Percentiles rank a stretch among this genome's conserved stretches.
These are phyloP conservation scores for Heliothis peltigera DNA, from an alignment of 2,888 invertebrate genomes.

Conservation along the genomic window DNA sequence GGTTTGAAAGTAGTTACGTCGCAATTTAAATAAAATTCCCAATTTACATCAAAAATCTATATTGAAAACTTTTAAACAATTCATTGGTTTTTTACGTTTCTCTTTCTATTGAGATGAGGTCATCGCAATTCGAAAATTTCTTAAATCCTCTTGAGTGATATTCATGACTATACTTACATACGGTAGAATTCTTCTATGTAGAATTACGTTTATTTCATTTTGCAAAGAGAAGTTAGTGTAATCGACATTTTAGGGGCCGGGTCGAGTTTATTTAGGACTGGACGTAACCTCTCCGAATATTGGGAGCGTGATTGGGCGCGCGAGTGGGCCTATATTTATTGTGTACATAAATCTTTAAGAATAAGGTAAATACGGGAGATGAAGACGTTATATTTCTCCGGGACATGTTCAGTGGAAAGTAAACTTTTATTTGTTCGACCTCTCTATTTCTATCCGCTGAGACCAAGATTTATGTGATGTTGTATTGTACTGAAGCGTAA, in stretches of 20 bases:
- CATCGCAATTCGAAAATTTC: slow-evolving; percentile 16
- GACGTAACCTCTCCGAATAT: slow-evolving; percentile 72
- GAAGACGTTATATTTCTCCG: slow-evolving; percentile 65
- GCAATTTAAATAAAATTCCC: slow-evolving; percentile 52
- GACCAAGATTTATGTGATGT: slow-evolving; percentile 48
- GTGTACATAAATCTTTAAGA: slow-evolving; percentile 84
- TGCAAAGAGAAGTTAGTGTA: slow-evolving; percentile 52
- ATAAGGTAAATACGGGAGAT: slow-evolving; percentile 74
- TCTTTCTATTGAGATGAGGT: slow-evolving; percentile 16
- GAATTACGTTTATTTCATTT: slow-evolving; percentile 51
- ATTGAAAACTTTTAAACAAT: slow-evolving; percentile 16
- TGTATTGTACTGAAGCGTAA: slow-evolving; percentile 43
- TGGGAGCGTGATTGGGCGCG: slow-evolving; percentile 81
- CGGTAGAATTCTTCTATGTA: slow-evolving; percentile 39
- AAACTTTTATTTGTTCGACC: slow-evolving; percentile 53
- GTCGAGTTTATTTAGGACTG: slow-evolving; percentile 83
- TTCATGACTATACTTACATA: slow-evolving; percentile 48
- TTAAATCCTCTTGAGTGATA: neutral
- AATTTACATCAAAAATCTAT: slow-evolving; percentile 34
- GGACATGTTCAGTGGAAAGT: slow-evolving; percentile 65
- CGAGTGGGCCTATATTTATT: slow-evolving; percentile 77
- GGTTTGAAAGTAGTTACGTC: slow-evolving; percentile 41
- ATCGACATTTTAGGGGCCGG: slow-evolving; percentile 73
- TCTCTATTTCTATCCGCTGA: slow-evolving; percentile 51
- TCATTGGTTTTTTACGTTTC: slow-evolving; percentile 28